phyloP scores from a whole-genome alignment of 2,113 vertebrate species.

The Columba livia region DNA sequence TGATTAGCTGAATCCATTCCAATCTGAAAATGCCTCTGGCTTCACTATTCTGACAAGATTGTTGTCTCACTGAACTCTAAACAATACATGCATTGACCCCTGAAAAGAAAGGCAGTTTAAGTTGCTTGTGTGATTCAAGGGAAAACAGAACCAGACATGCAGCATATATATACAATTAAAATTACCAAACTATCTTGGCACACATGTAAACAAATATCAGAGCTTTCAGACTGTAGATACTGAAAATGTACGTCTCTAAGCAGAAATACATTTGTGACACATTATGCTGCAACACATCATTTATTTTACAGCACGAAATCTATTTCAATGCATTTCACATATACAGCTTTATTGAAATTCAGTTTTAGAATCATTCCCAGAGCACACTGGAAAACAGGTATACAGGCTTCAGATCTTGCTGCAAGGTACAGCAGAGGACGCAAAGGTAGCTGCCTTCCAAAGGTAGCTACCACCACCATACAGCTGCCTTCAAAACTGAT shows the following conservation, averaged over 20 bases:
- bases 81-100: not conserved
- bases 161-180: not conserved
- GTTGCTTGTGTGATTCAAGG: not conserved
- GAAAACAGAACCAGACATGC: not conserved
- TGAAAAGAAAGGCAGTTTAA: not conserved
- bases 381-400: rapidly evolving
- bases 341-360: not conserved
- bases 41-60: conserved; percentile 29
- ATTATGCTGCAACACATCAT: not conserved
- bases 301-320: not conserved
- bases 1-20: conserved; percentile 45
- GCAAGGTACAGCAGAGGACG: not conserved
- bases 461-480: not conserved
- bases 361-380: not conserved
- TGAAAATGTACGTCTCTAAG: not conserved
- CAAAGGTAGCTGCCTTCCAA: not conserved
- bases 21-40: conserved; percentile 27
- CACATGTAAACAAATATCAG: not conserved
- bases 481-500: not conserved
- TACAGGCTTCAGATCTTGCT: not conserved
- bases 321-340: not conserved
- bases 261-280: not conserved
- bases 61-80: not conserved
- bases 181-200: not conserved
- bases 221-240: not conserved